Percentiles rank a stretch among this genome's conserved stretches.
These are phyloP conservation scores for Phyto melanocephala DNA, from an alignment of 2,888 invertebrate species.

Conservation along the genomic window DNA sequence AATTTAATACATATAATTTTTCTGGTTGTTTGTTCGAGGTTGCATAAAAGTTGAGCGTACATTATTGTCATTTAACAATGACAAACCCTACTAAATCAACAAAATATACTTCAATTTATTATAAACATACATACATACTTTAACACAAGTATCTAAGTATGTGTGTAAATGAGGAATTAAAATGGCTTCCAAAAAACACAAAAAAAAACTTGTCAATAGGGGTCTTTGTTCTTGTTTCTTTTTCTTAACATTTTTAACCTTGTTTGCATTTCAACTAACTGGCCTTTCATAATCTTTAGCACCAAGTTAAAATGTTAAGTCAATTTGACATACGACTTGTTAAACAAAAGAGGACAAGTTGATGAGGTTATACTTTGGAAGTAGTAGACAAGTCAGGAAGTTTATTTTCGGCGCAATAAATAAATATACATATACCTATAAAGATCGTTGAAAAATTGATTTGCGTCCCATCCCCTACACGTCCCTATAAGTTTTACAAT, in stretches of 20 bases:
- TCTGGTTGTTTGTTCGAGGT: neutral
- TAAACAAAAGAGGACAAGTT: neutral
- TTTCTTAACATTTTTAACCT: neutral
- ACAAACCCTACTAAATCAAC: neutral
- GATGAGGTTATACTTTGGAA: no score
- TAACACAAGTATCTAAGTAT: neutral
- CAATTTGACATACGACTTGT: neutral
- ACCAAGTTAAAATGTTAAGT: neutral
- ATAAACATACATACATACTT: neutral
- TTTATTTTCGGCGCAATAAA: no score
- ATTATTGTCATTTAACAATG: neutral
- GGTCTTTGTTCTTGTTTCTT: neutral
- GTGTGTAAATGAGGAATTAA: neutral
- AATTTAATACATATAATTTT: constrained; percentile 14
- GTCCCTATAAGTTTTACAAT: no score
- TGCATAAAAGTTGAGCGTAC: neutral
- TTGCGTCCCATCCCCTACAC: no score
- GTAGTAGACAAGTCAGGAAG: no score
- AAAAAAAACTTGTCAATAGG: constrained; percentile 24
- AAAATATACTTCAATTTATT: neutral
- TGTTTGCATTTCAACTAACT: neutral
- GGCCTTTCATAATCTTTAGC: neutral
- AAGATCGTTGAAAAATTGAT: no score
- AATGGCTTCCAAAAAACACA: neutral
- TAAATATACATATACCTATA: no score